Evolutionary conservation across 2,113 vertebrate species (phyloP).

Genomic region (Podarcis cretensis): DNA sequence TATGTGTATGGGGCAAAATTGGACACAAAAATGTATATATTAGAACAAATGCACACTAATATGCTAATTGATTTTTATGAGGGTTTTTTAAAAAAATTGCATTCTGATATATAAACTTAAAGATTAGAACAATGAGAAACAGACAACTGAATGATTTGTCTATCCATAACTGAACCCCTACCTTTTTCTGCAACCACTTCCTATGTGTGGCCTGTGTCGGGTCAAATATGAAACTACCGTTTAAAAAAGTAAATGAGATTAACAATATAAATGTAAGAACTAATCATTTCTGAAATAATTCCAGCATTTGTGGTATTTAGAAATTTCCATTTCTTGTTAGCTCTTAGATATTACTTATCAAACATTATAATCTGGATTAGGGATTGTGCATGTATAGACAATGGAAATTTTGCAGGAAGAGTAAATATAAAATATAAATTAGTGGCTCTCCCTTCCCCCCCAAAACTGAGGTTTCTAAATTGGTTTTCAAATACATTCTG

Average conservation of each 20-base stretch:
- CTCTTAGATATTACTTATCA: neutral
- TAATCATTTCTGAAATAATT: neutral
- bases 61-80: too few relatives aligned
- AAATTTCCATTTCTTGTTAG: neutral
- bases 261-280: neutral
- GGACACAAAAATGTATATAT: too few relatives aligned
- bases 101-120: too few relatives aligned
- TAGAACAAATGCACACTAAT: too few relatives aligned
- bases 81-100: too few relatives aligned
- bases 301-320: neutral
- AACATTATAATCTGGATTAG: neutral
- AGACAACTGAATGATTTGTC: too few relatives aligned
- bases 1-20: too few relatives aligned
- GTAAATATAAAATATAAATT: neutral
- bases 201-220: neutral
- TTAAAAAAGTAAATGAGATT: neutral
- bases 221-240: neutral
- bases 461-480: neutral
- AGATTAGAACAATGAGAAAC: too few relatives aligned
- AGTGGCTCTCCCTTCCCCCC: too few relatives aligned
- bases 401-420: neutral
- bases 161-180: too few relatives aligned
- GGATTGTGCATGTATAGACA: neutral
- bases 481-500: neutral
- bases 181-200: neutral